Evolutionary conservation across 2,113 vertebrate genomes (phyloP), one percentile per base, ranked within the genome.

Genomic region (Hoplias malabaricus): DNA sequence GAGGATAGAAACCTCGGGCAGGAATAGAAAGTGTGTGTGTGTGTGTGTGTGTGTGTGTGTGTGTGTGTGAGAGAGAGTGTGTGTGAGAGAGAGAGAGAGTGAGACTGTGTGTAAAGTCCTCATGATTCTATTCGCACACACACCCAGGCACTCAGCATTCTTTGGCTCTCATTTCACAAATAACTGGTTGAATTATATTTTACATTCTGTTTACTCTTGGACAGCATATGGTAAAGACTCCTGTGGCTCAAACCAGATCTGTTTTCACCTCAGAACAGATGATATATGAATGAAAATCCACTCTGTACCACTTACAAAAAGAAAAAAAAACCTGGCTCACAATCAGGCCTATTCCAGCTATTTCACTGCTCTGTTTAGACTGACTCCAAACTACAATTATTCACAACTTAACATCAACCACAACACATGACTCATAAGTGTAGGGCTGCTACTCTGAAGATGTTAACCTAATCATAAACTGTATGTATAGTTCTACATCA

Each of bases 1-100:
- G 63, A 67, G 38, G 65, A 80, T 46, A 77, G 46, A 80, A 83
- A 80, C 74, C 70, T 74, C 78, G 59, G 75, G 57, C 38, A 69
- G 70, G 31, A 78, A 79, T 31, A 75, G 53, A 56, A 31, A 54
- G 3, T 54, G 21, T 21, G 38, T 40, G 40, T 57, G 31, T 36
- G 46, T 65, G 69, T 74, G 59, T 61, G 25, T 50, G 36, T 71
- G 34, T 61, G 54, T 46, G 56, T 46, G 38, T 21, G 53, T 40
- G 53, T 59, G 69, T 57, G 69, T 59, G 34, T 69, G 43, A 33
- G 27, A 23, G 19, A 36, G 48, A 16, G 29, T 34, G 50, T 33
- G 36, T 48, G 27, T 33, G 42, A 50, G 63, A 23, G 36, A 42
- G 36, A 42, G 63, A 23, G 12, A 42, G 63, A 42, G 63, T 67